Conservation (phyloP, 2,888 invertebrate genomes). For the Choristoneura rosaceana region DNA sequence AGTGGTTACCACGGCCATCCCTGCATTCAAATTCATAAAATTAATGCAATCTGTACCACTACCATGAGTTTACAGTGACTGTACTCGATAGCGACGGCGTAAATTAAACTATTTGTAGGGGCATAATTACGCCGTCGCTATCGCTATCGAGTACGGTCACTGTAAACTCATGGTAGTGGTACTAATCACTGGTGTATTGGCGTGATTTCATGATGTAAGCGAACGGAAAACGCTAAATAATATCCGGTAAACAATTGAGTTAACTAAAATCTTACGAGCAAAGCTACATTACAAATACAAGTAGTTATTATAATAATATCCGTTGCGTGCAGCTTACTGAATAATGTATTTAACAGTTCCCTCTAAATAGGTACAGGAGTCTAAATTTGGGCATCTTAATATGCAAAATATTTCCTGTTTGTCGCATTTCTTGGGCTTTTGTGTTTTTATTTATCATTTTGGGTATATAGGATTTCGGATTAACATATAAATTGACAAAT, state of each 20-base stretch:
- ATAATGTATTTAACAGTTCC: background rate
- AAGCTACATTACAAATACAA: background rate
- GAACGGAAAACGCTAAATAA: background rate
- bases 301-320: background rate
- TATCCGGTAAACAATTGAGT: background rate
- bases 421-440: background rate
- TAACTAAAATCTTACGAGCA: background rate
- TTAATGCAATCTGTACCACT: too few species aligned
- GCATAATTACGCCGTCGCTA: too few species aligned
- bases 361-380: background rate
- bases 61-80: too few species aligned
- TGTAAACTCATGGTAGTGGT: too few species aligned
- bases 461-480: too few species aligned
- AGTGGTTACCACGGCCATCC: background rate
- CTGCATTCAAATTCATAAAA: background rate
- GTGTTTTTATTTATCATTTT: too few species aligned
- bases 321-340: background rate
- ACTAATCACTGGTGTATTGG: background rate
- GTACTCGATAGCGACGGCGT: too few species aligned
- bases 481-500: too few species aligned
- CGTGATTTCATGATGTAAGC: background rate
- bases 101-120: too few species aligned
- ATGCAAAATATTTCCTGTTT: slow-evolving; percentile 2
- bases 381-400: background rate
- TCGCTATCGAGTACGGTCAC: too few species aligned